Percentiles rank a stretch among this genome's conserved stretches.
Conservation (phyloP, 2,888 invertebrate genomes). For the Hirtodrosophila confusa region DNA sequence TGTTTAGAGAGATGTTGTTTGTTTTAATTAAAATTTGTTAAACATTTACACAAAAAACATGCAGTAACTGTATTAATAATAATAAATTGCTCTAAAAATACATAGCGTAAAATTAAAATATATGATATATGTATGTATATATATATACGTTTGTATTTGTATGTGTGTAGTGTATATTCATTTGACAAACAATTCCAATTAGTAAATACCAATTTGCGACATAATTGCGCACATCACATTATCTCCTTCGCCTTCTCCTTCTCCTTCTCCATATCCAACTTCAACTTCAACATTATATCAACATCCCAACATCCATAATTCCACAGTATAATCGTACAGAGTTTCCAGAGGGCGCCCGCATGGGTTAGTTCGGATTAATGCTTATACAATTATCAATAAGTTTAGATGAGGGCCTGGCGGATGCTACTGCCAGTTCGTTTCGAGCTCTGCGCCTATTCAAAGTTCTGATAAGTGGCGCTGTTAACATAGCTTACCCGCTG, state of each 20-base stretch:
- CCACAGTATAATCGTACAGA: no score
- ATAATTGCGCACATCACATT: conserved; percentile 71
- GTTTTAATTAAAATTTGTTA: conserved; percentile 47
- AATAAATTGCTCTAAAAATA: conserved; percentile 77
- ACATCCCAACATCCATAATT: no score
- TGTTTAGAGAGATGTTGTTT: conserved; percentile 11
- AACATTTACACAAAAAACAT: conserved; percentile 68
- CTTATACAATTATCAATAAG: not conserved
- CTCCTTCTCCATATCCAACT: not conserved
- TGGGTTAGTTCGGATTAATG: not conserved
- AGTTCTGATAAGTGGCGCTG: conserved; percentile 58
- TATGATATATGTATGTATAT: conserved; percentile 34
- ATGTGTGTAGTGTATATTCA: conserved; percentile 11
- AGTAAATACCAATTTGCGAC: conserved; percentile 70
- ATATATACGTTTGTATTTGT: no score
- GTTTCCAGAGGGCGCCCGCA: conserved; percentile 10
- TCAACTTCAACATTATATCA: conserved; percentile 16
- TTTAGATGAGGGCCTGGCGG: no score
- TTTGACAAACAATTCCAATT: conserved; percentile 58
- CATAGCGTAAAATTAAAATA: conserved; percentile 58
- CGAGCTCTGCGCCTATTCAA: conserved; percentile 48
- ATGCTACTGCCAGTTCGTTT: not conserved
- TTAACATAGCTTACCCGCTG: conserved; percentile 83
- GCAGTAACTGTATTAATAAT: conserved; percentile 52
- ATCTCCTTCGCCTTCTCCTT: conserved; percentile 9